A percentile compares a stretch with the other conserved stretches of the same genome.
These are phyloP conservation scores for Aptenodytes patagonicus DNA, from an alignment of 2,113 vertebrate species.

Conservation along the genomic window DNA sequence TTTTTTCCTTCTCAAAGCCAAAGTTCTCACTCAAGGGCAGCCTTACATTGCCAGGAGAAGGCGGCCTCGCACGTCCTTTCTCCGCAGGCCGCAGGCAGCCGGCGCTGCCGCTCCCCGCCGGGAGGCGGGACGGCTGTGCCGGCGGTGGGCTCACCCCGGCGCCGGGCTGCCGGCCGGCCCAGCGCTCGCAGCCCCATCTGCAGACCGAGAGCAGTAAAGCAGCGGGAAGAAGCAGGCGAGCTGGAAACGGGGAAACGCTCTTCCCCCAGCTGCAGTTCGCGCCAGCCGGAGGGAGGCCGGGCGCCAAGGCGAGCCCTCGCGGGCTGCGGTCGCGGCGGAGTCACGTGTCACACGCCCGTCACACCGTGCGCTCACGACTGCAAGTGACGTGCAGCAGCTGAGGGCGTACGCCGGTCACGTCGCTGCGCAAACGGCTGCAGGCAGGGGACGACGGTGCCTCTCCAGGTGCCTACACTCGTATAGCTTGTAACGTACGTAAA, in stretches of 20 bases:
- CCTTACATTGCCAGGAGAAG: background rate
- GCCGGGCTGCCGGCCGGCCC: too few relatives aligned
- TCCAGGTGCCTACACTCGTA: rapidly evolving
- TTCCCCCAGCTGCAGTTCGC: rapidly evolving
- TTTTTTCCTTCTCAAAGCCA: rapidly evolving
- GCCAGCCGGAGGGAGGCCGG: too few relatives aligned
- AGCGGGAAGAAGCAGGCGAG: too few relatives aligned
- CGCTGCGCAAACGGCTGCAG: background rate
- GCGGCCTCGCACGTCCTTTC: background rate
- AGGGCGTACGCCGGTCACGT: background rate
- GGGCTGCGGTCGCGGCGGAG: background rate
- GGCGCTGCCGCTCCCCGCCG: rapidly evolving
- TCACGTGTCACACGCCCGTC: background rate
- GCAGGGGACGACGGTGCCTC: rapidly evolving
- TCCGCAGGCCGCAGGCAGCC: background rate
- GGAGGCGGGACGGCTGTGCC: background rate
- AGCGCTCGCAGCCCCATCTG: too few relatives aligned
- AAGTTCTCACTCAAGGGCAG: background rate
- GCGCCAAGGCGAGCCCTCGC: too few relatives aligned
- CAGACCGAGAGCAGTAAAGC: too few relatives aligned
- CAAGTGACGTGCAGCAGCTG: background rate
- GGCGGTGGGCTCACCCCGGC: too few relatives aligned
- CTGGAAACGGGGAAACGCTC: background rate
- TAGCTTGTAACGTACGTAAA: rapidly evolving
- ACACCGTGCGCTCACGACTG: background rate